Percentiles rank a stretch among this genome's conserved stretches.
phyloP scores from a whole-genome alignment of 2,888 invertebrate species.

The Euphydryas editha region DNA sequence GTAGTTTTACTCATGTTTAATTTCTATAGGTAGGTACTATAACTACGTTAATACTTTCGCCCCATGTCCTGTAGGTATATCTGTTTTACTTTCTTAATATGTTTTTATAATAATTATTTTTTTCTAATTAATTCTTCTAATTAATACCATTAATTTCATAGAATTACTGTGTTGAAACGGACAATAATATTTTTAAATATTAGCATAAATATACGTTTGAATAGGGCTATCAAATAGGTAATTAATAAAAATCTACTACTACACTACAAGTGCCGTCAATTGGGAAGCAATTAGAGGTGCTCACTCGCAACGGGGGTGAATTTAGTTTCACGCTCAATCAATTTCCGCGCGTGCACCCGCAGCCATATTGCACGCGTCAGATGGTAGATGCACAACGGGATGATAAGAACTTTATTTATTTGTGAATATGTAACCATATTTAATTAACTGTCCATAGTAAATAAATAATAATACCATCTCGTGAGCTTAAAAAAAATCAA shows the following conservation, averaged over 20 bases:
- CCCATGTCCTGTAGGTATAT: too few species aligned
- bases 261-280: conserved; percentile 62
- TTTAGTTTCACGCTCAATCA: conserved; percentile 83
- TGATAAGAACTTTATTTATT: conserved; percentile 59
- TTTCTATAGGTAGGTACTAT: too few species aligned
- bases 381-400: conserved; percentile 62
- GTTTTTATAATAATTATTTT: too few species aligned
- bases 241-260: conserved; percentile 55
- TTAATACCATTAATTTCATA: too few species aligned
- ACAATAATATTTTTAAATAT: background rate
- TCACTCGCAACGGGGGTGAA: conserved; percentile 75
- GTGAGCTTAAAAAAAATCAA: too few species aligned
- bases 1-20: too few species aligned
- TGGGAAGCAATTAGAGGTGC: conserved; percentile 74
- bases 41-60: too few species aligned
- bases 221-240: conserved; percentile 26
- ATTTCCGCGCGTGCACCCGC: conserved; percentile 79
- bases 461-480: background rate
- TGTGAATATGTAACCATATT: conserved; percentile 49
- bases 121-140: too few species aligned
- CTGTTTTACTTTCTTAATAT: too few species aligned
- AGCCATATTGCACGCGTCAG: conserved; percentile 83
- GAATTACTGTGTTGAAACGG: background rate
- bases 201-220: background rate
- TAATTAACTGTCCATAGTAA: background rate